Percentiles rank a stretch among this genome's conserved stretches.
Conservation (phyloP, 2,113 vertebrate species). For the Toxotes jaculatrix region DNA sequence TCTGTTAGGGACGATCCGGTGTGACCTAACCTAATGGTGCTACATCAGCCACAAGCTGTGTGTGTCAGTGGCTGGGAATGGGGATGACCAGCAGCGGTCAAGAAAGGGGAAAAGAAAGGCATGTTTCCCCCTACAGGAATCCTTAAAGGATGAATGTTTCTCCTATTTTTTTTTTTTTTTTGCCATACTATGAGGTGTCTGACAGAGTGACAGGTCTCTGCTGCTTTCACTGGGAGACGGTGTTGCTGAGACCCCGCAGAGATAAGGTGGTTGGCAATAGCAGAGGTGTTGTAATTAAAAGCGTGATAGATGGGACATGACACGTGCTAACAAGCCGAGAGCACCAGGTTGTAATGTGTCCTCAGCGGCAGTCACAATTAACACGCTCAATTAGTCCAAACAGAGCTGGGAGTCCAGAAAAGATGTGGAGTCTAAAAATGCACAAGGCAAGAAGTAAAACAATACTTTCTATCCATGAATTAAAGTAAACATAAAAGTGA, state of each 20-base stretch:
- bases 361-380: slow-evolving; percentile 61
- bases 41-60: slow-evolving; percentile 70
- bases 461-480: background rate
- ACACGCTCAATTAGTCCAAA: slow-evolving; percentile 67
- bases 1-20: slow-evolving; percentile 34
- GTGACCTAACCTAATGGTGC: slow-evolving; percentile 46
- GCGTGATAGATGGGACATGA: slow-evolving; percentile 67
- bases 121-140: slow-evolving; percentile 17
- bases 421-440: background rate
- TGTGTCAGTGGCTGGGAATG: slow-evolving; percentile 24
- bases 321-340: slow-evolving; percentile 62
- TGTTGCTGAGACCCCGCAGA: slow-evolving; percentile 39
- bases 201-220: slow-evolving; percentile 35
- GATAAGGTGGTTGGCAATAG: slow-evolving; percentile 23
- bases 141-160: slow-evolving; percentile 14
- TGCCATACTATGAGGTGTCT: background rate
- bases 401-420: slow-evolving; percentile 10
- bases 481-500: slow-evolving; percentile 9
- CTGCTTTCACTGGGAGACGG: slow-evolving; percentile 1
- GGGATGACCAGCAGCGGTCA: slow-evolving; percentile 36
- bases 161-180: background rate
- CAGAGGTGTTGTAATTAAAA: slow-evolving; percentile 68
- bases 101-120: slow-evolving; percentile 8
- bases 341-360: slow-evolving; percentile 54
- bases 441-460: background rate